These are phyloP conservation scores for Thereva unica DNA, from an alignment of 2,888 invertebrate genomes.

Conservation along the genomic window DNA sequence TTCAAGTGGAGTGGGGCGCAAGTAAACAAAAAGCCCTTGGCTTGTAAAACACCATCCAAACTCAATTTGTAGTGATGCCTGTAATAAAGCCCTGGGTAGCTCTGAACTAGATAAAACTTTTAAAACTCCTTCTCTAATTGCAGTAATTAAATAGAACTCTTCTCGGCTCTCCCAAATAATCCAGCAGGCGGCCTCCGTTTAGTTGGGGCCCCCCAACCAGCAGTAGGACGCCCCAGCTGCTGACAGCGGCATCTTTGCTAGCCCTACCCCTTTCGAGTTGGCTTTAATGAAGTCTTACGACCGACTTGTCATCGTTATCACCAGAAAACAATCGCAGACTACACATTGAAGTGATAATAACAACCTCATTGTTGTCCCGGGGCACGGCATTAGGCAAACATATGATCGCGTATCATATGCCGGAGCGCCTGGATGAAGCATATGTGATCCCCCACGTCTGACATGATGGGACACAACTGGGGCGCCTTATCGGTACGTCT, in stretches of 20 bases:
- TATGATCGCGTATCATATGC: conserved; percentile 12
- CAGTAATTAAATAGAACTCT: conserved; percentile 28
- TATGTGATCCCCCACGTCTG: conserved; percentile 12
- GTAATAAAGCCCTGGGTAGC: conserved; percentile 17
- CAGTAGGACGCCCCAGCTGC: background rate
- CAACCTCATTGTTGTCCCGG: background rate
- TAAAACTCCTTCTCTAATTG: conserved; percentile 29
- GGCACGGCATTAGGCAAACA: background rate
- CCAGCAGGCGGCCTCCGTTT: conserved; percentile 8
- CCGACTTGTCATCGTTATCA: conserved; percentile 30
- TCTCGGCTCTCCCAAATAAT: conserved; percentile 4
- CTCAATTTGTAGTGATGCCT: background rate
- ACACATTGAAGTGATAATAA: background rate
- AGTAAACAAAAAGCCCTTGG: no score
- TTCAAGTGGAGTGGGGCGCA: no score
- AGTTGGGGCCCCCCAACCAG: background rate
- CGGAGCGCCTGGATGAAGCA: background rate
- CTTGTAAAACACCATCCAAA: background rate
- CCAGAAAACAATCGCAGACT: conserved; percentile 16
- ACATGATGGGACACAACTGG: conserved; percentile 13
- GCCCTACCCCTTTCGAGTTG: conserved; percentile 6
- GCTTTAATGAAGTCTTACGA: conserved; percentile 16
- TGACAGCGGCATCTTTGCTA: background rate
- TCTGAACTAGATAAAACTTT: conserved; percentile 20
- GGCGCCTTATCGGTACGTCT: background rate